Conservation (phyloP, 1,140 invertebrate species). For the Drosophila tani region DNA sequence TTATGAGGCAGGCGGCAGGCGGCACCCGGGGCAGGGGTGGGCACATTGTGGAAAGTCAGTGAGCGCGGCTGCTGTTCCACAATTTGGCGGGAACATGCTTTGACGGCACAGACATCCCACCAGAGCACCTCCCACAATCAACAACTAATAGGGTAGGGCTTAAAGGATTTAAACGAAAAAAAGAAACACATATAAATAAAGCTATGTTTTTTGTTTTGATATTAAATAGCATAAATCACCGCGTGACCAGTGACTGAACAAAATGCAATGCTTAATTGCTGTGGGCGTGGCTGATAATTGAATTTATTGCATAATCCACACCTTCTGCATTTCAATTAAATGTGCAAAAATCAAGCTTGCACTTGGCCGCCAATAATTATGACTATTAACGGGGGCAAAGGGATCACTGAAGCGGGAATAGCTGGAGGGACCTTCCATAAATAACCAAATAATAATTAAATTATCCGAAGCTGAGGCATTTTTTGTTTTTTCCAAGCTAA, state of each 20-base stretch:
- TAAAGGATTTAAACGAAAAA: neutral
- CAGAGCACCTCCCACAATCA: neutral
- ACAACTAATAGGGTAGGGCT: neutral
- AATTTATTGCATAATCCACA: constrained; percentile 42
- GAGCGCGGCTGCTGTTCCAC: constrained; percentile 57
- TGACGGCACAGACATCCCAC: constrained; percentile 1
- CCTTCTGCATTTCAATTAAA: constrained; percentile 10
- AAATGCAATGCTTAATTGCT: constrained; percentile 12
- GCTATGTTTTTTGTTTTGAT: neutral
- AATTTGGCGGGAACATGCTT: constrained; percentile 45
- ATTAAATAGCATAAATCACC: constrained; percentile 25
- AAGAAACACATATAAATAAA: neutral
- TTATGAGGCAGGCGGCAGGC: neutral
- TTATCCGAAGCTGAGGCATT: neutral
- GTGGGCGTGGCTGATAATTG: constrained; percentile 9
- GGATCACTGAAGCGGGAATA: neutral
- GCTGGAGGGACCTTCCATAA: neutral
- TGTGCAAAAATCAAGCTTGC: constrained; percentile 11
- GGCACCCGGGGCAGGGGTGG: neutral
- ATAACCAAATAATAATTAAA: neutral
- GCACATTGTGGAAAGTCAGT: constrained; percentile 53
- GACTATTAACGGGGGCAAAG: constrained; percentile 2
- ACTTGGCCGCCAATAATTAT: constrained; percentile 13
- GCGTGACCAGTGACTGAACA: neutral
- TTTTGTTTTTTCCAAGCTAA: constrained; percentile 8